phyloP scores from a whole-genome alignment of 2,797 vertebrate genomes.

The Anisognathus igniventris region DNA sequence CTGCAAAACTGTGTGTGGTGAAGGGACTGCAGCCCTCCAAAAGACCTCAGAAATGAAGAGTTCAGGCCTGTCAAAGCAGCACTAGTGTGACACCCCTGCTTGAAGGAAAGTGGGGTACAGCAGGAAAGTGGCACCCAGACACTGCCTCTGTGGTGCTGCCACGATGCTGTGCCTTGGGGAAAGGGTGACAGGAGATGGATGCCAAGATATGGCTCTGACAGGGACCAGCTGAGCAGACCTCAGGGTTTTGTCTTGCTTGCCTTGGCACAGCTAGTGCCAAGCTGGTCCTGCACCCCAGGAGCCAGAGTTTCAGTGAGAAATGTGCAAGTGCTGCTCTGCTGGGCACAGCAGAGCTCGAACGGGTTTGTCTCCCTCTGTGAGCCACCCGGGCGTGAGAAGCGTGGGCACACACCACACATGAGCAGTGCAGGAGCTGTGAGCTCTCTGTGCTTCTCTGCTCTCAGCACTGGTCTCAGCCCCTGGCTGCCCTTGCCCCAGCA shows the following conservation, averaged over 20 bases:
- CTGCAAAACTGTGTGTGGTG: neutral
- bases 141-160: neutral
- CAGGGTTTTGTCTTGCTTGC: neutral
- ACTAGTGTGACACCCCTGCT: neutral
- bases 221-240: neutral
- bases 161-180: neutral
- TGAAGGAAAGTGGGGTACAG: neutral
- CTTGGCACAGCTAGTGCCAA: neutral
- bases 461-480: neutral
- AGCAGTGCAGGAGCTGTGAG: rapidly evolving
- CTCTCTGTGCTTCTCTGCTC: rapidly evolving
- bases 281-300: neutral
- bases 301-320: neutral
- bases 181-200: neutral
- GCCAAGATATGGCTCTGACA: rapidly evolving
- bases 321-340: neutral
- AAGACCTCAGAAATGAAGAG: neutral
- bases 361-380: neutral
- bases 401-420: rapidly evolving
- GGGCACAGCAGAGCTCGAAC: neutral
- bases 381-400: rapidly evolving
- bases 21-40: neutral
- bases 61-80: neutral
- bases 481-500: neutral
- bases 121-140: neutral